Evolutionary conservation across 2,888 invertebrate genomes (phyloP), one percentile per base, ranked within the genome.

Genomic region (Pilophorus perplexus): DNA sequence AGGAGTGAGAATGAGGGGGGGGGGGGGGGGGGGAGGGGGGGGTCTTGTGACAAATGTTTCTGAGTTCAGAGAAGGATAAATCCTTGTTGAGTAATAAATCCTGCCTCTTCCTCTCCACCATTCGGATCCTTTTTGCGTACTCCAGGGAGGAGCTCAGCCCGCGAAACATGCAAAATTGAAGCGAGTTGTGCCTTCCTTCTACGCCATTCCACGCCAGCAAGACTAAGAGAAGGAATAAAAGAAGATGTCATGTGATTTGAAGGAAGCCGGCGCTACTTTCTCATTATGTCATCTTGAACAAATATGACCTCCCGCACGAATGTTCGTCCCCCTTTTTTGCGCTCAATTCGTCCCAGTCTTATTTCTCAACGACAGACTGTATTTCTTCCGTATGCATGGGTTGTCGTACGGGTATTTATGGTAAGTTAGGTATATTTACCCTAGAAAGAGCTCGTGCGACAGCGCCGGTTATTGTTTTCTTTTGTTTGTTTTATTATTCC

Each of bases 1-100:
- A n/a, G n/a, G n/a, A n/a, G n/a, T n/a, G n/a, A n/a, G n/a, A n/a
- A n/a, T n/a, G n/a, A n/a, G n/a, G n/a, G n/a, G n/a, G n/a, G n/a
- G n/a, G n/a, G n/a, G n/a, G n/a, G n/a, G n/a, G n/a, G n/a, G n/a
- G n/a, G n/a, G n/a, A n/a, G n/a, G n/a, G n/a, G n/a, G n/a, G 16
- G 37, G 55, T 62, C 22, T 33, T 27, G 62, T 62, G 62, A 62
- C 62, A 62, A 62, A 62, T 62, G 62, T 46, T 62, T 62, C 62
- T 28, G 62, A 62, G 62, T 62, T 62, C 48, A 62, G 62, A 28
- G 62, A 62, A 44, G 62, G 62, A 62, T 62, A 62, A 62, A 62
- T 62, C 62, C 62, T 46, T 62, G 62, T 62, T 62, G 62, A 62
- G 62, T 62, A 62, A 62, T 62, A 62, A 62, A 62, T 62, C 62